Evolutionary conservation across 2,797 vertebrate species (phyloP).

Genomic region (Myripristis jacobus): DNA sequence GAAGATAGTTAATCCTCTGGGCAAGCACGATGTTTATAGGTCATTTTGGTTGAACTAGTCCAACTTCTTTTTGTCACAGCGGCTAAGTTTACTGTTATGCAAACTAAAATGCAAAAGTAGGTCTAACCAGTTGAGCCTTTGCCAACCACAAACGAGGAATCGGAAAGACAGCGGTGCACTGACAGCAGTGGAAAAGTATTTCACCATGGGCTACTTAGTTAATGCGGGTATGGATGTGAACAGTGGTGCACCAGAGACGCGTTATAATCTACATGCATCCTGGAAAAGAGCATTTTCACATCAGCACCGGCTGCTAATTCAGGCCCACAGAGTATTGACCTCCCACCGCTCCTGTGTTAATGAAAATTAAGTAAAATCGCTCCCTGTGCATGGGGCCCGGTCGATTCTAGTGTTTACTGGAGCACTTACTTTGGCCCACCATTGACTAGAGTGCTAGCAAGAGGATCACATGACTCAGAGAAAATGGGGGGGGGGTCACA

Average conservation of each 20-base stretch:
- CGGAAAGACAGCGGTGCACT: background rate
- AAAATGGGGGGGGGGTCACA: constrained; percentile 34
- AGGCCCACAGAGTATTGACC: constrained; percentile 7
- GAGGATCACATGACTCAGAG: constrained; percentile 28
- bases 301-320: background rate
- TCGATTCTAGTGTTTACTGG: constrained; percentile 50
- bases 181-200: background rate
- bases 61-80: constrained; percentile 8
- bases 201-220: background rate
- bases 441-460: constrained; percentile 52
- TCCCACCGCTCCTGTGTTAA: constrained; percentile 23
- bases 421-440: constrained; percentile 55
- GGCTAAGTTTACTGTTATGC: constrained; percentile 41
- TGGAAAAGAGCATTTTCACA: constrained; percentile 8
- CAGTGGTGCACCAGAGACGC: background rate
- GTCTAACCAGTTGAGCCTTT: background rate
- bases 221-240: background rate
- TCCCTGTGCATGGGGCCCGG: constrained; percentile 23
- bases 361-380: constrained; percentile 52
- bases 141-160: background rate
- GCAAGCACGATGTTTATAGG: background rate
- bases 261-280: background rate
- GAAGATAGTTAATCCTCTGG: too few relatives aligned
- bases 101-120: constrained; percentile 63
- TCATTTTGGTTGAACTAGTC: constrained; percentile 3